These are phyloP conservation scores for Drosophila baimaii DNA, from an alignment of 1,140 invertebrate genomes.

Conservation along the genomic window DNA sequence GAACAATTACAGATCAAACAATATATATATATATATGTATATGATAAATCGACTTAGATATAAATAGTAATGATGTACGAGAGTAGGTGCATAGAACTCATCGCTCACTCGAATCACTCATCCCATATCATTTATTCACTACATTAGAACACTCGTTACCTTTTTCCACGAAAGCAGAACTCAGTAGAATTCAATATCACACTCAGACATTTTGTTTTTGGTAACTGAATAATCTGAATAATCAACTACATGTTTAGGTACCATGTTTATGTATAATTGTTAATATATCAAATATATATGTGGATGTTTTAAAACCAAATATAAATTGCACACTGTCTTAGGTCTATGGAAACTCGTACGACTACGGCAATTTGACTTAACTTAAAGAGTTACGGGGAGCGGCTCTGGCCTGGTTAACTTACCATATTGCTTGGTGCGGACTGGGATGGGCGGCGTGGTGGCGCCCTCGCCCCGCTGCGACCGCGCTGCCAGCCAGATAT, in stretches of 20 bases:
- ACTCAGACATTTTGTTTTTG: conserved; percentile 31
- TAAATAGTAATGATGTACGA: conserved; percentile 21
- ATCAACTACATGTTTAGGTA: conserved; percentile 59
- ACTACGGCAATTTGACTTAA: conserved; percentile 64
- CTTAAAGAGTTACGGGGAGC: conserved; percentile 36
- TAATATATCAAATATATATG: conserved; percentile 43
- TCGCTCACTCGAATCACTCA: conserved; percentile 24
- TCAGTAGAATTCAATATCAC: conserved; percentile 29
- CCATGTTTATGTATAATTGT: conserved; percentile 46
- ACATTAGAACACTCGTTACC: conserved; percentile 40
- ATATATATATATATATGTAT: conserved; percentile 38
- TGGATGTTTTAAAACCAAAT: conserved; percentile 37
- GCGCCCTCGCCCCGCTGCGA: conserved; percentile 97
- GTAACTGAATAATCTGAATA: conserved; percentile 63
- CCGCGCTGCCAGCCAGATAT: conserved; percentile 96
- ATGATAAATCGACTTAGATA: conserved; percentile 27
- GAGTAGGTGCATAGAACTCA: conserved; percentile 40
- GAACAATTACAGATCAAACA: conserved; percentile 66
- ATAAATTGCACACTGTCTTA: conserved; percentile 56
- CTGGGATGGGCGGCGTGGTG: conserved; percentile 96
- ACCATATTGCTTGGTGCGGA: conserved; percentile 98
- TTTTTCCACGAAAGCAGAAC: conserved; percentile 51
- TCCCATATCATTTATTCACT: conserved; percentile 19
- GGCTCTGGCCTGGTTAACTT: conserved; percentile 84
- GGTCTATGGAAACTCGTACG: conserved; percentile 60